Base-by-base conservation (phyloP, 1,140 invertebrate species). In the Pemphigus obesinymphae region DNA sequence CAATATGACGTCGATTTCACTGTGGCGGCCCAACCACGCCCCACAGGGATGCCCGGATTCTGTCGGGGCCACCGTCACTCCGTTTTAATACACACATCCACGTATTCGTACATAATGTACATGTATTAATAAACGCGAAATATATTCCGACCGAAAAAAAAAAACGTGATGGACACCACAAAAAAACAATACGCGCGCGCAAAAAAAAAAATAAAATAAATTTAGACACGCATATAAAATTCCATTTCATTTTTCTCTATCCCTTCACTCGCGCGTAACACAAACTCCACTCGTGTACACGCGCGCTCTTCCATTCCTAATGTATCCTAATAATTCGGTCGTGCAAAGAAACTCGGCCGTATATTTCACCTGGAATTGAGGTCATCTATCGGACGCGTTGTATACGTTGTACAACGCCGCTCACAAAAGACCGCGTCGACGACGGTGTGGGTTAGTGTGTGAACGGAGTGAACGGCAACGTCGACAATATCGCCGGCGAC, bases 291-390 rank as follows among this genome's bases (percentile, higher is more conserved):
- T 73, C 26, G 13, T n/a, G 5, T 29, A 17, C 58, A 34, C 13
- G 29, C 29, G 34, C 7, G 3, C 29, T 34, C 10, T 63, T 34
- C 20, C 29, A 20, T 63, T 63, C 15, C 26, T 20, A 50, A 73
- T 50, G 70, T 73, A 50, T 73, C n/a, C 1, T 40, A 31, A 31
- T 73, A 73, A 73, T 73, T 73, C 45, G 70, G 70, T 73, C 70
- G 70, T 78, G 53, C 73, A 45, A 80, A 58, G 76, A 80, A 80
- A 80, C 76, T 80, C 53, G 76, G 55, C 37, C 55, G 76, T 58
- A 80, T n/a, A n/a, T 61, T 80, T 61, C 76, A 80, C 76, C 76
- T 80, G 76, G 37, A 80, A 80, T 80, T 45, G 76, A 80, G 76
- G 76, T 80, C 76, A 80, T n/a, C n/a, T n/a, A n/a, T 58, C 73